Conservation (phyloP, 2,797 vertebrate species). For the Diglossa cyanea region DNA sequence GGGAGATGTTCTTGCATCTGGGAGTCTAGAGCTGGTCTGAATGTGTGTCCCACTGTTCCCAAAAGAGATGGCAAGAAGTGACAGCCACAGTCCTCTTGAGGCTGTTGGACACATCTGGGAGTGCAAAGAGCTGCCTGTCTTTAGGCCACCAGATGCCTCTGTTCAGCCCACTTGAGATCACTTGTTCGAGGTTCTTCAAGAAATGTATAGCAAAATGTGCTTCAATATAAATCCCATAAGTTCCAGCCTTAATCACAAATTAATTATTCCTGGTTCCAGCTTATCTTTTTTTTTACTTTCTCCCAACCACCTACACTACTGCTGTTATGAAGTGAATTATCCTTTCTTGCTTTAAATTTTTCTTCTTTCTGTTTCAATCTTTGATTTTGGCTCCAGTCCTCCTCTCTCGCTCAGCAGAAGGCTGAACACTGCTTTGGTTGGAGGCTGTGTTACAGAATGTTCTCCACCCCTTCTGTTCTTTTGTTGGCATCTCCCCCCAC, state of each 20-base stretch:
- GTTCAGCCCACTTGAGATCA: background rate
- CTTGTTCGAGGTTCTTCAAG: background rate
- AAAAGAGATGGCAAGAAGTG: background rate
- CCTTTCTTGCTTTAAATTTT: background rate
- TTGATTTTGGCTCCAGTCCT: conserved; percentile 33
- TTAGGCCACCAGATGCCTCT: background rate
- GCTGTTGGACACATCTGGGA: background rate
- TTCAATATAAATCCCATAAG: background rate
- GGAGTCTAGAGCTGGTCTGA: background rate
- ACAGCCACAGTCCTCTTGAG: background rate
- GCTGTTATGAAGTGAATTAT: conserved; percentile 38
- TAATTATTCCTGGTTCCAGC: background rate
- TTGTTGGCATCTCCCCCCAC: background rate
- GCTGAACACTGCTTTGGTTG: background rate
- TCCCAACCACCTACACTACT: conserved; percentile 37
- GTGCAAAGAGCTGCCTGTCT: accelerated
- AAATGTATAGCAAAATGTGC: background rate
- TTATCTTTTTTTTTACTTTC: background rate
- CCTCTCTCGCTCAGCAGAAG: background rate
- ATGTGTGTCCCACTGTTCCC: background rate
- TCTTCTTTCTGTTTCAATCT: background rate
- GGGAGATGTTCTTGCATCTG: background rate
- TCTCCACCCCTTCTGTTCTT: conserved; percentile 40
- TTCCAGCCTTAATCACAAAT: background rate
- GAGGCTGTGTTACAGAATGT: background rate